These are phyloP conservation scores for Sparidentex hasta DNA, from an alignment of 2,797 vertebrate genomes.

Conservation along the genomic window DNA sequence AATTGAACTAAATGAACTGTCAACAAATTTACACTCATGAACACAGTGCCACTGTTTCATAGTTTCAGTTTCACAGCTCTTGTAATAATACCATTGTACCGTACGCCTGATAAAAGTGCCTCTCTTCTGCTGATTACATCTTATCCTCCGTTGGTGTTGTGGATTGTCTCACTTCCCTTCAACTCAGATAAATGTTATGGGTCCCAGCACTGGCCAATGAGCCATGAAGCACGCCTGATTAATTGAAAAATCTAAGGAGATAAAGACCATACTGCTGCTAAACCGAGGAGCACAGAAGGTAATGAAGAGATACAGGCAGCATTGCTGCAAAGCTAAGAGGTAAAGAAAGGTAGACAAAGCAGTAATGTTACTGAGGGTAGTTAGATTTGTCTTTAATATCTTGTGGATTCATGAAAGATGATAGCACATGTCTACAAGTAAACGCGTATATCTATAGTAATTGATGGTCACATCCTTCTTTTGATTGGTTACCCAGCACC, in stretches of 20 bases:
- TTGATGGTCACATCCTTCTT: neutral
- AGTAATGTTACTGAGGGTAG: slow-evolving; percentile 1
- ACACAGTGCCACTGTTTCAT: slow-evolving; percentile 24
- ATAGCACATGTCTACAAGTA: neutral
- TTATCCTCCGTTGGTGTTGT: slow-evolving; percentile 61
- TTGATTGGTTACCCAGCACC: neutral
- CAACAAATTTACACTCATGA: slow-evolving; percentile 21
- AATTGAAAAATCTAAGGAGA: slow-evolving; percentile 76
- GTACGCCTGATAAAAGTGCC: slow-evolving; percentile 55
- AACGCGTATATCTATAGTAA: neutral
- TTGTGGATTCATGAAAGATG: neutral
- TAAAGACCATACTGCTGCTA: slow-evolving; percentile 62
- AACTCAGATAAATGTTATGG: slow-evolving; percentile 71
- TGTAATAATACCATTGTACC: slow-evolving; percentile 40
- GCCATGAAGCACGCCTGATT: slow-evolving; percentile 70
- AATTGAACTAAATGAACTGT: slow-evolving; percentile 37
- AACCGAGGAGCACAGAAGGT: slow-evolving; percentile 56
- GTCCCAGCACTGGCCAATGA: slow-evolving; percentile 65
- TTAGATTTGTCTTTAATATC: slow-evolving; percentile 6
- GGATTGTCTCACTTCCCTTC: slow-evolving; percentile 68
- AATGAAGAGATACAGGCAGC: slow-evolving; percentile 61
- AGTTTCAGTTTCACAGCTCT: slow-evolving; percentile 35
- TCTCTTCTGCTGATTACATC: slow-evolving; percentile 61
- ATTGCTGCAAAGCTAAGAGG: slow-evolving; percentile 27
- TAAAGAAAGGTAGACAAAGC: slow-evolving; percentile 27